phyloP scores from a whole-genome alignment of 2,888 invertebrate species.

The Deroplatys truncata region DNA sequence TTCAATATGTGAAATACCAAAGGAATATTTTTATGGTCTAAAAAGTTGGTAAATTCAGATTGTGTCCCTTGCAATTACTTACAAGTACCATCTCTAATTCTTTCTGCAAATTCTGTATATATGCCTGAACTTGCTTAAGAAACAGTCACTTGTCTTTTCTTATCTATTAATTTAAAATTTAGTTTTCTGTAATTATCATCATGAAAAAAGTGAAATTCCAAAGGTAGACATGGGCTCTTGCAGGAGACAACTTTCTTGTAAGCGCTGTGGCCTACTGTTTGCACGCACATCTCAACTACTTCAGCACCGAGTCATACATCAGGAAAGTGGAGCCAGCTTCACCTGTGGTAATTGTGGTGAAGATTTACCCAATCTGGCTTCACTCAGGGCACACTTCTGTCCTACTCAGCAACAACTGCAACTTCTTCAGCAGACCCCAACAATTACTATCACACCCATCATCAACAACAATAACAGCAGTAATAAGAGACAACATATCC shows the following conservation, averaged over 20 bases:
- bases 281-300: neutral
- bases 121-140: too few relatives aligned
- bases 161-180: too few relatives aligned
- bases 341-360: neutral
- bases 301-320: neutral
- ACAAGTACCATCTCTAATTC: too few relatives aligned
- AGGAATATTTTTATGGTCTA: too few relatives aligned
- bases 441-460: neutral
- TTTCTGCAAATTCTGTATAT: too few relatives aligned
- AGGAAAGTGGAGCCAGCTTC: neutral
- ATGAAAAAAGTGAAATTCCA: too few relatives aligned
- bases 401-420: neutral
- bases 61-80: too few relatives aligned
- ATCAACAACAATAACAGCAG: neutral
- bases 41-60: too few relatives aligned
- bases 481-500: neutral
- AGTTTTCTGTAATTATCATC: too few relatives aligned
- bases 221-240: neutral
- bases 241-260: neutral
- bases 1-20: too few relatives aligned
- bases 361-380: neutral
- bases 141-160: too few relatives aligned
- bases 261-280: neutral
- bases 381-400: neutral
- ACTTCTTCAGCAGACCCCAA: neutral